These are phyloP conservation scores for Rhinichthys klamathensis DNA, from an alignment of 2,113 vertebrate species.

Conservation along the genomic window DNA sequence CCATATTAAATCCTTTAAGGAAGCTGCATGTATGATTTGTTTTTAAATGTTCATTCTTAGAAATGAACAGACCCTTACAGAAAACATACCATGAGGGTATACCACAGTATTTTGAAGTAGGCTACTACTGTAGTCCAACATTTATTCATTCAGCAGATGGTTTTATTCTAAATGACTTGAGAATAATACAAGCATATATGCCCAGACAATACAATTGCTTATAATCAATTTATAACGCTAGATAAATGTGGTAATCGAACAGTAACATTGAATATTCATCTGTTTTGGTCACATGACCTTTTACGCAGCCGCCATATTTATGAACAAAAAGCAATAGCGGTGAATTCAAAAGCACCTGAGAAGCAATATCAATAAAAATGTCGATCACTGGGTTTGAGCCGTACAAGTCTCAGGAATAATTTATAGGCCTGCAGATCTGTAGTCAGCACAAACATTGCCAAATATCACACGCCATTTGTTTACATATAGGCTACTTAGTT, in stretches of 20 bases:
- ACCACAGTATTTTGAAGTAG: background rate
- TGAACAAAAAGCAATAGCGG: background rate
- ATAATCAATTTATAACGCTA: too few relatives aligned
- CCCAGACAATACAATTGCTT: too few relatives aligned
- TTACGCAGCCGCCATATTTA: background rate
- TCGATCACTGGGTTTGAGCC: background rate
- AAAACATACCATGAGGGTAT: background rate
- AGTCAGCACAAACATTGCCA: constrained; percentile 1
- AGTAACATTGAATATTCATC: background rate
- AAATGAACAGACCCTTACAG: background rate
- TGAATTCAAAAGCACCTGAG: background rate
- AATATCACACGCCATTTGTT: background rate
- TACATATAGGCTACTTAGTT: background rate
- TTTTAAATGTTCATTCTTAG: background rate
- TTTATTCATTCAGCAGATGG: background rate
- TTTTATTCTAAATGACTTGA: background rate
- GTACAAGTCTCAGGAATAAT: background rate
- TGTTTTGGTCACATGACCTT: background rate
- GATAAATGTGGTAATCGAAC: background rate
- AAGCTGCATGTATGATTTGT: background rate
- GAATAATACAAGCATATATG: background rate
- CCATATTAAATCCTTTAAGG: background rate
- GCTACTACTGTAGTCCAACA: background rate
- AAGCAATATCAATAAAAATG: background rate
- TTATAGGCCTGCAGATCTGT: background rate